Evolutionary conservation across 2,888 invertebrate species (phyloP).

Genomic region (Lordiphosa fenestrarum): DNA sequence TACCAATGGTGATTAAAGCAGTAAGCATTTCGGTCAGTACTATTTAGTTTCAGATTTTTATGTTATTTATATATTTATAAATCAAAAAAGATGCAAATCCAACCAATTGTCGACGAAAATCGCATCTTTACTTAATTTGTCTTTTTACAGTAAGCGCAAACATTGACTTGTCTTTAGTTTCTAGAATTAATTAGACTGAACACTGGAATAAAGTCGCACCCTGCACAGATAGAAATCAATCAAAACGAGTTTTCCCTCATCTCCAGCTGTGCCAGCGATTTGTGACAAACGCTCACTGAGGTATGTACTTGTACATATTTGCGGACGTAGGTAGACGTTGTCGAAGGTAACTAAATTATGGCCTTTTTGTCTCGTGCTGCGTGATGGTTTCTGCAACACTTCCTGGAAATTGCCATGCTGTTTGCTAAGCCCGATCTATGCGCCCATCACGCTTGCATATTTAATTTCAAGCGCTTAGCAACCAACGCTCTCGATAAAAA

Average conservation of each 20-base stretch:
- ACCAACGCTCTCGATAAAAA: not conserved
- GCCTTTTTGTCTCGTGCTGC: slow-evolving; percentile 54
- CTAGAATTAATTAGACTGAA: slow-evolving; percentile 5
- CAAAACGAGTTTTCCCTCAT: slow-evolving; percentile 26
- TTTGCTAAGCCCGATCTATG: slow-evolving; percentile 19
- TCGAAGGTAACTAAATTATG: slow-evolving; percentile 36
- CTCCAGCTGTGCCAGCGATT: slow-evolving; percentile 51
- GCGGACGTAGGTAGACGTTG: slow-evolving; percentile 23
- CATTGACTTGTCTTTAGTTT: not conserved
- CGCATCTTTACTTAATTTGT: not conserved
- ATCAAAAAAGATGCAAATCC: too few species aligned
- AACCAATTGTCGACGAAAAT: too few species aligned
- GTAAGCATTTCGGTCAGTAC: too few species aligned
- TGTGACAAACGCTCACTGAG: slow-evolving; percentile 34
- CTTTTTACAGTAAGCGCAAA: not conserved
- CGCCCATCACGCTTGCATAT: slow-evolving; percentile 1
- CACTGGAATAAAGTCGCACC: slow-evolving; percentile 6
- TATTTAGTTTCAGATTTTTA: too few species aligned
- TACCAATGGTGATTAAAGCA: too few species aligned
- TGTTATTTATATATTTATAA: too few species aligned
- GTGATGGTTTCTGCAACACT: slow-evolving; percentile 40
- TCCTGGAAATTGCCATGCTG: slow-evolving; percentile 36
- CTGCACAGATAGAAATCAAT: slow-evolving; percentile 6
- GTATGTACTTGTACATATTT: slow-evolving; percentile 17
- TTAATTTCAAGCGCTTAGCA: not conserved